Evolutionary conservation across 2,888 invertebrate species (phyloP), one percentile per base, ranked within the genome.

Genomic region (Charanyca ferruginea): DNA sequence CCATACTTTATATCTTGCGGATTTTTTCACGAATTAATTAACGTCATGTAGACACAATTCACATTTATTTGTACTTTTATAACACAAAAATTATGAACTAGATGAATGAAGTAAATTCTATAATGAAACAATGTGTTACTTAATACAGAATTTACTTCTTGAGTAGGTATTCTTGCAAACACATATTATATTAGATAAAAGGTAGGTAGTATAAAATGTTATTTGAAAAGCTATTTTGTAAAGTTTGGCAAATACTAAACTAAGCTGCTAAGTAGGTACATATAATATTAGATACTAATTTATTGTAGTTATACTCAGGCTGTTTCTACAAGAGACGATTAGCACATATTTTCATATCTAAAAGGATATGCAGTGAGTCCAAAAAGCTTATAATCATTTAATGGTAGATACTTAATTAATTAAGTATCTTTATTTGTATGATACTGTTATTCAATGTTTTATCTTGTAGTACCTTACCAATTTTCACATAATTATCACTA

Each of bases 121-220:
- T n/a, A n/a, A n/a, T n/a, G n/a, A n/a, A n/a, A n/a, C n/a, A n/a
- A n/a, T n/a, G n/a, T n/a, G n/a, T n/a, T n/a, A n/a, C n/a, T n/a
- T n/a, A n/a, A n/a, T n/a, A n/a, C n/a, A n/a, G 35, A 47, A 59
- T 25, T 20, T n/a, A 16, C 22, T 38, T 67, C 32, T 64, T 16
- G 5, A 28, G 8, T n/a, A n/a, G n/a, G n/a, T 8, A 8, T 44
- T 35, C 18, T 23, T 62, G 18, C 16, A 4, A 5, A 32, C 32
- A 32, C 16, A 73, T n/a, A 65, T 35, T 13, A 42, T 20, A n/a
- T 38, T 13, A 32, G 4, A 16, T 64, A 32, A 32, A 32, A 66
- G 2, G 47, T 45, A 35, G 6, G 32, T 28, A 41, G 2, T 45
- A 20, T 38, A 32, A n/a, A 16, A 3, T 2, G 25, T 18, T 1